phyloP scores from a whole-genome alignment of 2,113 vertebrate genomes.

The Alligator mississippiensis region DNA sequence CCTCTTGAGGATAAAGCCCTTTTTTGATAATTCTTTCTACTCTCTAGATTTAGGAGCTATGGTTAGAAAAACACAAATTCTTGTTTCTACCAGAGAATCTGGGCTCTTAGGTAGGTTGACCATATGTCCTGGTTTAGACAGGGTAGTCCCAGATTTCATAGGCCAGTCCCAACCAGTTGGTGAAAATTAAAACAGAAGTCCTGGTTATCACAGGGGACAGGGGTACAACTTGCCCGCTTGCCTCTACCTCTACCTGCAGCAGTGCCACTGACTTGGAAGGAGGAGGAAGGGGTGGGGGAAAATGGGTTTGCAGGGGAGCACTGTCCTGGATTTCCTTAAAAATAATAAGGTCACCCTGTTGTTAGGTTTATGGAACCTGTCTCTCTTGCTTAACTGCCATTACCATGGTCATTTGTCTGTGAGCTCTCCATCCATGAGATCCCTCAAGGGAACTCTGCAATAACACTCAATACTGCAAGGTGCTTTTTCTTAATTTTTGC shows the following conservation, averaged over 20 bases:
- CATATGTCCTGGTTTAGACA: too few relatives aligned
- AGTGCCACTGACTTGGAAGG: too few relatives aligned
- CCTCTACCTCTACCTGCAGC: too few relatives aligned
- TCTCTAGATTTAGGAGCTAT: background rate
- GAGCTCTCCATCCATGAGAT: background rate
- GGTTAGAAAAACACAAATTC: background rate
- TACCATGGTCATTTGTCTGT: background rate
- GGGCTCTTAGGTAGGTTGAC: background rate
- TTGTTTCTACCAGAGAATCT: background rate
- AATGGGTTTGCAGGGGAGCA: too few relatives aligned
- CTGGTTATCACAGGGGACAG: too few relatives aligned
- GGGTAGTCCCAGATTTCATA: too few relatives aligned
- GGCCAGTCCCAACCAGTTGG: too few relatives aligned
- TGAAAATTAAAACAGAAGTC: too few relatives aligned
- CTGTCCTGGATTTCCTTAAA: too few relatives aligned
- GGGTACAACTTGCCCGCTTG: too few relatives aligned
- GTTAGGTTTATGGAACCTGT: background rate
- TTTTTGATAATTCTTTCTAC: background rate
- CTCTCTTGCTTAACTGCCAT: background rate
- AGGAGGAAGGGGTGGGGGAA: too few relatives aligned
- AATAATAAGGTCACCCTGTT: too few relatives aligned
- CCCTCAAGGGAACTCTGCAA: background rate
- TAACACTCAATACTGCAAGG: background rate
- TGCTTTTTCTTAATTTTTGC: background rate
- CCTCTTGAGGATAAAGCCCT: background rate